Evolutionary conservation across 2,888 invertebrate genomes (phyloP).

Genomic region (Hirtodrosophila alboralis): DNA sequence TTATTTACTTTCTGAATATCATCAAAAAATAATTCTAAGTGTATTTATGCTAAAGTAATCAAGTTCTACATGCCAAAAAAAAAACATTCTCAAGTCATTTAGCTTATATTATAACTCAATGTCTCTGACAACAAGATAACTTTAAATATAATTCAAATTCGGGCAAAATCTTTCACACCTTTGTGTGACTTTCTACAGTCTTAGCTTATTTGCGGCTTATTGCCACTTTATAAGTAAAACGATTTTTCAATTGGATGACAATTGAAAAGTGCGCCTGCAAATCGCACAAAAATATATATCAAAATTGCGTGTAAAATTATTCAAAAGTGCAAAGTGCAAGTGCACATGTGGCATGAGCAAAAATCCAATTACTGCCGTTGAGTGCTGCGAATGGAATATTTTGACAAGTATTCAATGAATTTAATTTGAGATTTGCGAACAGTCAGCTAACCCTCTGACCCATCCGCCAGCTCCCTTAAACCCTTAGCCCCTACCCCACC

Average conservation of each 20-base stretch:
- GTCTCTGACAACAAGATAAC: too few species aligned
- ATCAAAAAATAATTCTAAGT: too few species aligned
- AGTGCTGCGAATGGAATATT: constrained; percentile 60
- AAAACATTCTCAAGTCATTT: too few species aligned
- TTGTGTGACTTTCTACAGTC: not conserved
- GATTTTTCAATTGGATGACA: constrained; percentile 17
- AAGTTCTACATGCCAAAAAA: too few species aligned
- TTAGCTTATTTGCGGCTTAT: constrained; percentile 16
- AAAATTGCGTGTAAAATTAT: constrained; percentile 52
- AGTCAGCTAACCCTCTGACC: constrained; percentile 43
- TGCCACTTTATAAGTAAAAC: constrained; percentile 22
- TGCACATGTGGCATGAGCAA: constrained; percentile 66
- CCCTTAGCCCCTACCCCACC: constrained; percentile 1
- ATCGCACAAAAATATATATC: constrained; percentile 14
- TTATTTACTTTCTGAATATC: too few species aligned
- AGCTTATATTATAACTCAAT: too few species aligned
- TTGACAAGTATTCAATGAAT: constrained; percentile 79
- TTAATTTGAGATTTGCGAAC: constrained; percentile 74
- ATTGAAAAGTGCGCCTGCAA: constrained; percentile 9
- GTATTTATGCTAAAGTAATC: too few species aligned
- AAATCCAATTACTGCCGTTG: constrained; percentile 70
- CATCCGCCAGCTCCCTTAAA: constrained; percentile 2
- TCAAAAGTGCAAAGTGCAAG: constrained; percentile 69
- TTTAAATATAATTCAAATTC: too few species aligned
- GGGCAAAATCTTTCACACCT: not conserved